phyloP scores from a whole-genome alignment of 2,113 vertebrate species.

The Neomonachus schauinslandi region DNA sequence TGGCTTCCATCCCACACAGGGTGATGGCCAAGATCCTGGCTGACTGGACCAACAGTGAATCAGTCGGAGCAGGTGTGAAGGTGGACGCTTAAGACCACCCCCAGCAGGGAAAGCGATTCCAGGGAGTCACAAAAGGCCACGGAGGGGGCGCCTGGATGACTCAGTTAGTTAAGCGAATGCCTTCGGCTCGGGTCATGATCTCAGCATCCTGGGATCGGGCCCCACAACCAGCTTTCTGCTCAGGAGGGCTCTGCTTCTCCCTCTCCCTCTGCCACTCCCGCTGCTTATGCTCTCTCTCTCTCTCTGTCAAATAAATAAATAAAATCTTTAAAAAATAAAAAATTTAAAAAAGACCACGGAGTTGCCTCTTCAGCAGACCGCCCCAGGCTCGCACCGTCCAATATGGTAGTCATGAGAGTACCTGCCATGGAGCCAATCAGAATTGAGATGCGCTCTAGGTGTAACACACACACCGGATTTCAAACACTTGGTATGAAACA shows the following conservation, averaged over 20 bases:
- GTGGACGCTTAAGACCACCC: not conserved
- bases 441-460: rapidly evolving
- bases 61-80: not conserved
- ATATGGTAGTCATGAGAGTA: rapidly evolving
- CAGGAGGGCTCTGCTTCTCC: too few species aligned
- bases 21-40: not conserved
- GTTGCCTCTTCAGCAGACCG: not conserved
- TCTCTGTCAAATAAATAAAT: too few species aligned
- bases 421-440: rapidly evolving
- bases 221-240: too few species aligned
- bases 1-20: not conserved
- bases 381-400: not conserved
- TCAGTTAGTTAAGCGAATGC: too few species aligned
- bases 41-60: not conserved
- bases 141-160: not conserved
- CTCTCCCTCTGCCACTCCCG: too few species aligned
- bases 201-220: too few species aligned
- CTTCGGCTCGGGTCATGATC: too few species aligned
- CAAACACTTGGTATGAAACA: not conserved
- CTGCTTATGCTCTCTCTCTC: too few species aligned
- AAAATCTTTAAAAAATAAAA: too few species aligned
- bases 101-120: not conserved
- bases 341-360: not conserved
- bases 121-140: not conserved
- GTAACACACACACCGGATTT: not conserved